Evolutionary conservation across 2,113 vertebrate genomes (phyloP).

Genomic region (Python bivittatus): DNA sequence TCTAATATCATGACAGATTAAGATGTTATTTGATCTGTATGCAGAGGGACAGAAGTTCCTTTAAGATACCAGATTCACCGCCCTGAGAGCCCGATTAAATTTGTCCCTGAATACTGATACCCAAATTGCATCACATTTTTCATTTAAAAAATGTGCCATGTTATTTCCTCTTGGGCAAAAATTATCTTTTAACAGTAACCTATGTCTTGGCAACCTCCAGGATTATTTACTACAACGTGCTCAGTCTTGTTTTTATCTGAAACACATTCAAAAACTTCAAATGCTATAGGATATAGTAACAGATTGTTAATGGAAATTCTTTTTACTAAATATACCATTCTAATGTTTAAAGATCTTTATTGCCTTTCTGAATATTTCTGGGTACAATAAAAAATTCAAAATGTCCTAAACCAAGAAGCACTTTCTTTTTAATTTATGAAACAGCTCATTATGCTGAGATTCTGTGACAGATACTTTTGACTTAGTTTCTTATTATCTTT

Average conservation of each 20-base stretch:
- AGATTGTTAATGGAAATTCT: neutral
- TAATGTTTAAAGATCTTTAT: neutral
- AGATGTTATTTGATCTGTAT: neutral
- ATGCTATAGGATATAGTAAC: neutral
- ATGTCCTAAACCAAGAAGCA: neutral
- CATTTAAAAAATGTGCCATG: neutral
- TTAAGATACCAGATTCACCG: neutral
- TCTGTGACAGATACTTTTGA: neutral
- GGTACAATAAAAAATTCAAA: neutral
- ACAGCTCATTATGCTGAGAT: neutral
- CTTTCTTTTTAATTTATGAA: neutral
- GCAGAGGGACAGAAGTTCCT: neutral
- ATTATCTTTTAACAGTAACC: neutral
- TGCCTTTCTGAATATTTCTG: neutral
- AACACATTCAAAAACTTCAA: neutral
- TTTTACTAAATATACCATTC: neutral
- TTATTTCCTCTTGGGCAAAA: neutral
- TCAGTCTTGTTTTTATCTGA: neutral
- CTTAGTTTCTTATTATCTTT: neutral
- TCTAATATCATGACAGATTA: neutral
- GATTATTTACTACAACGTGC: neutral
- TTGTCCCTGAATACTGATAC: neutral
- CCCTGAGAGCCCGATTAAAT: neutral
- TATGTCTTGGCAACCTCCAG: neutral
- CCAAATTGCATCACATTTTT: neutral